Base-by-base conservation (phyloP, 2,797 vertebrate genomes). In the Mormyrops boulengeri region DNA sequence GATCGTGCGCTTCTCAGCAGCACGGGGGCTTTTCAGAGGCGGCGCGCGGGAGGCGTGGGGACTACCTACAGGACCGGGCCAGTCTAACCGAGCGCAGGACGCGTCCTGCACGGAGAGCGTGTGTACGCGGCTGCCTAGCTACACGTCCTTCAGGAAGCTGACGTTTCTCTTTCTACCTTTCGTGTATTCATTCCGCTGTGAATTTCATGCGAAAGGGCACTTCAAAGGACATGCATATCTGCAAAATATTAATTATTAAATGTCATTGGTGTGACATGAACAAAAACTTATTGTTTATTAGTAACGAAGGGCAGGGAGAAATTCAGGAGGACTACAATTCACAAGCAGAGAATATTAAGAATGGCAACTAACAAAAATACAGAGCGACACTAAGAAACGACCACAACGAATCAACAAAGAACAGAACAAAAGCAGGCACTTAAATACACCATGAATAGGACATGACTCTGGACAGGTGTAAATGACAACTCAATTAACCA, bases 21-120 rank as follows among this genome's bases (percentile, higher is more conserved):
- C 94, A 92, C 92, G 95, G 91, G 95, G 91, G 89, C 87, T 90
- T 91, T 93, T 88, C 91, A 89, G 92, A 94, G 96, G 94, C 95
- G 96, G 95, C 94, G 91, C 91, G 92, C 90, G 91, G 93, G 95
- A 94, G 96, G 96, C 93, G 97, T 94, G 94, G 94, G 91, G 93
- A 95, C 92, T 90, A 92, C 9, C 87, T 90, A 89, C 86, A 89
- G 69, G 8, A 85, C 44, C 49, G 44, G 82, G 82, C 47, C 82
- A 4, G 82, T 52, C 47, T 12, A 3, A 26, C 82, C 38, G 11
- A 30, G 60, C 69, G 69, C 6, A n/a, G 12, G 55, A 19, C 55
- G 19, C 55, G 6, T n/a, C 55, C 55, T 8, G 17, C 7, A 22
- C 12, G 2, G 30, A 6, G 73, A 17, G 11, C 30, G 73, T 12